Conservation (phyloP, 1,140 invertebrate species). For the Trichonephila clavata region DNA sequence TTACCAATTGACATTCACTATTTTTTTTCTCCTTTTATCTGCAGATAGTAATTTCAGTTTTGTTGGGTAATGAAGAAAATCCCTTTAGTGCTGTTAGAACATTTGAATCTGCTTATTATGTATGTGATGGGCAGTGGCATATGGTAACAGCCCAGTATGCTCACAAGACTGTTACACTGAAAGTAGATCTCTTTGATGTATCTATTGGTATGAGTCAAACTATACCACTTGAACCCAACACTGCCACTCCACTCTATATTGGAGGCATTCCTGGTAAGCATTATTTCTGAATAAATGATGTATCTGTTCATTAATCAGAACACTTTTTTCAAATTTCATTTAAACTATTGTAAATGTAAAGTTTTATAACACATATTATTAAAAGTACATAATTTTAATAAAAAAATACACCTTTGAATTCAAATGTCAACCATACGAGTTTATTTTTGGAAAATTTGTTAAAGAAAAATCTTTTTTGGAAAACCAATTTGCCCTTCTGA, state of each 20-base stretch:
- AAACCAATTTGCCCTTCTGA: no score
- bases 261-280: slow-evolving; percentile 90
- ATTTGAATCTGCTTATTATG: slow-evolving; percentile 84
- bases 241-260: slow-evolving; percentile 88
- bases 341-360: background rate
- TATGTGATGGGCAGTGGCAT: slow-evolving; percentile 95
- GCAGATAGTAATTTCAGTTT: slow-evolving; percentile 86
- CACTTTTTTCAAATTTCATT: background rate
- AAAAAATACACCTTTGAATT: no score
- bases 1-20: background rate
- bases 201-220: slow-evolving; percentile 79
- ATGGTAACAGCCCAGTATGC: slow-evolving; percentile 87
- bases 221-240: slow-evolving; percentile 82
- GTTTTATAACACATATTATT: background rate
- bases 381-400: no score
- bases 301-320: no score
- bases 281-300: no score
- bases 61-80: slow-evolving; percentile 85
- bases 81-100: slow-evolving; percentile 84
- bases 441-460: no score
- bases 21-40: slow-evolving; percentile 69
- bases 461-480: no score
- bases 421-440: no score
- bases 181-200: slow-evolving; percentile 86
- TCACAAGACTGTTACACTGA: slow-evolving; percentile 85